These are phyloP conservation scores for Chlorops oryzae DNA, from an alignment of 1,140 invertebrate genomes.

Conservation along the genomic window DNA sequence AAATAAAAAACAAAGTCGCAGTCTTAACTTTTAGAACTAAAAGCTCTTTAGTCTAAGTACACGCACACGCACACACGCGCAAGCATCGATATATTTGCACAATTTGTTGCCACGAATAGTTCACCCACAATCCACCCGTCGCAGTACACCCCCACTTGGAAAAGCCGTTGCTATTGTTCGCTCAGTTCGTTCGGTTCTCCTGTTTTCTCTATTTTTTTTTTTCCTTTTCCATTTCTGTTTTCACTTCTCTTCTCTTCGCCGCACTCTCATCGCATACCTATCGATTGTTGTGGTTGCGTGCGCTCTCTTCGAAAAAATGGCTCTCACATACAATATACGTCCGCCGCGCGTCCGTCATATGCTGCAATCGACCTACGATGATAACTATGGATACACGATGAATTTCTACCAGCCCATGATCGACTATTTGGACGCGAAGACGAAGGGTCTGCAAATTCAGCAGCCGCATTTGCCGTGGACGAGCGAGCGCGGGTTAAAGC, in stretches of 20 bases:
- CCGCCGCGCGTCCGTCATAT: slow-evolving; percentile 39
- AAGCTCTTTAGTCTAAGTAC: slow-evolving; percentile 22
- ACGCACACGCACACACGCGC: slow-evolving; percentile 5
- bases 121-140: too few species aligned
- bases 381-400: slow-evolving; percentile 73
- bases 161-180: too few species aligned
- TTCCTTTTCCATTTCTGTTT: background rate
- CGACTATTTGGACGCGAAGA: slow-evolving; percentile 65
- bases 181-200: too few species aligned
- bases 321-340: slow-evolving; percentile 36
- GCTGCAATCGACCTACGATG: slow-evolving; percentile 58
- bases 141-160: too few species aligned
- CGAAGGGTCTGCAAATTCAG: slow-evolving; percentile 45
- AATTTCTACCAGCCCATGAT: slow-evolving; percentile 80
- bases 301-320: slow-evolving; percentile 19
- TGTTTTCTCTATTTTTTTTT: too few species aligned
- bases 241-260: background rate
- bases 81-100: slow-evolving; percentile 1
- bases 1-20: too few species aligned
- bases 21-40: too few species aligned
- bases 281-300: background rate
- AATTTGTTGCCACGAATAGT: too few species aligned
- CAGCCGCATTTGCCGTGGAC: slow-evolving; percentile 66
- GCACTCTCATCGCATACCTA: too few species aligned
- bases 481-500: slow-evolving; percentile 60